Base-by-base conservation (phyloP, 2,797 vertebrate genomes). In the Periophthalmus magnuspinnatus region DNA sequence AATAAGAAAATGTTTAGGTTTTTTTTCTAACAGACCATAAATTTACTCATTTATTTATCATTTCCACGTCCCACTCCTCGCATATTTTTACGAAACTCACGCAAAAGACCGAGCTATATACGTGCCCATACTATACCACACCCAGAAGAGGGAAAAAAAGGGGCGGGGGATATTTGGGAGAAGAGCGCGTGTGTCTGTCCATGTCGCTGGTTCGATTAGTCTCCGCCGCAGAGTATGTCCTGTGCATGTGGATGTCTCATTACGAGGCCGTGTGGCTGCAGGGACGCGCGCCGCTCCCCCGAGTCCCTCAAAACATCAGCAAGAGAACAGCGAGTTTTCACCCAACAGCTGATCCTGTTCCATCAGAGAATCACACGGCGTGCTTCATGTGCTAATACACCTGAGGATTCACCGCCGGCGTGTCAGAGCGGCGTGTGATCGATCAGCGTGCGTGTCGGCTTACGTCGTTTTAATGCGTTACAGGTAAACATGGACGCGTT, bases 151-250 rank as follows among this genome's bases (percentile, higher is more conserved):
- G n/a, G n/a, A n/a, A n/a, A 64, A 57, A 62, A 61, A 73, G 78
- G 10, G 28, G 54, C 54, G 55, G 50, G 56, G 34, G 16, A 47
- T n/a, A 10, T 55, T 68, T 64, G 38, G 54, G 32, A 61, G 59
- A 33, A 61, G 76, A 74, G 67, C 81, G 82, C 83, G 80, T 88
- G 80, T 88, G 86, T 86, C 72, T 76, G 73, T 89, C 90, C 92
- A 94, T 94, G 82, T 83, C 81, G 88, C 88, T 79, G 68, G 68
- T 81, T 87, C 70, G 81, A 94, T 95, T 95, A 95, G 82, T 78
- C 70, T 81, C 54, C 76, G 10, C 21, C 22, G 78, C 71, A 69
- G 75, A 81, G 85, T 82, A 87, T 90, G 88, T 88, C 81, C 81
- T 76, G 77, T 79, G 89, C 93, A 94, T 93, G 88, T 73, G 83